These are phyloP conservation scores for Rhinogobius similis DNA, from an alignment of 2,113 vertebrate genomes.

Conservation along the genomic window DNA sequence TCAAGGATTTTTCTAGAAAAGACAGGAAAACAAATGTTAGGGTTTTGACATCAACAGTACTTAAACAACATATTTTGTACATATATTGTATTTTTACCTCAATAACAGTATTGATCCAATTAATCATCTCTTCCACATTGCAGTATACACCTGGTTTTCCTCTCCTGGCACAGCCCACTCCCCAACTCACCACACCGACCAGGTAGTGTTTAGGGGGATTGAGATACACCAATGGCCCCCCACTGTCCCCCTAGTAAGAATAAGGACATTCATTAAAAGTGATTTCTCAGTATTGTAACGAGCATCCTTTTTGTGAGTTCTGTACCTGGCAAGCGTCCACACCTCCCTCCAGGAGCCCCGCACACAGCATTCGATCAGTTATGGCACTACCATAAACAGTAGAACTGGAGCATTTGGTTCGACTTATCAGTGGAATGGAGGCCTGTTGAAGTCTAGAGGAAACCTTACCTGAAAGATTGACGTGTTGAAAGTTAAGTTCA, in stretches of 20 bases:
- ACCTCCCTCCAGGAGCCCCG: slow-evolving; percentile 77
- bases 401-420: slow-evolving; percentile 72
- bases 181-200: slow-evolving; percentile 92
- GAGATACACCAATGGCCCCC: slow-evolving; percentile 84
- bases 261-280: neutral
- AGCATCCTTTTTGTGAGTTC: too few species aligned
- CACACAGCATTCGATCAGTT: slow-evolving; percentile 86
- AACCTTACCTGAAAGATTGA: slow-evolving; percentile 72
- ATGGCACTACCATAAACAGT: slow-evolving; percentile 75
- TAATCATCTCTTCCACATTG: slow-evolving; percentile 79
- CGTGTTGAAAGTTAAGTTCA: neutral
- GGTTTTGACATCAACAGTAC: neutral
- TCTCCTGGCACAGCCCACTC: slow-evolving; percentile 82
- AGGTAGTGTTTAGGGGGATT: slow-evolving; percentile 71
- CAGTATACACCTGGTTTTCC: slow-evolving; percentile 84
- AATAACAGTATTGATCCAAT: slow-evolving; percentile 82
- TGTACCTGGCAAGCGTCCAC: slow-evolving; percentile 92
- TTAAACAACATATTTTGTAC: neutral
- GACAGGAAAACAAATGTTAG: neutral
- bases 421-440: slow-evolving; percentile 72
- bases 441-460: slow-evolving; percentile 84
- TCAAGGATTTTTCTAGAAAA: slow-evolving; percentile 63
- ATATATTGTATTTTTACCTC: slow-evolving; percentile 68
- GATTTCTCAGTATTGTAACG: neutral
- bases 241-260: slow-evolving; percentile 87